Evolutionary conservation across 2,888 invertebrate species (phyloP).

Genomic region (Nomada flava): DNA sequence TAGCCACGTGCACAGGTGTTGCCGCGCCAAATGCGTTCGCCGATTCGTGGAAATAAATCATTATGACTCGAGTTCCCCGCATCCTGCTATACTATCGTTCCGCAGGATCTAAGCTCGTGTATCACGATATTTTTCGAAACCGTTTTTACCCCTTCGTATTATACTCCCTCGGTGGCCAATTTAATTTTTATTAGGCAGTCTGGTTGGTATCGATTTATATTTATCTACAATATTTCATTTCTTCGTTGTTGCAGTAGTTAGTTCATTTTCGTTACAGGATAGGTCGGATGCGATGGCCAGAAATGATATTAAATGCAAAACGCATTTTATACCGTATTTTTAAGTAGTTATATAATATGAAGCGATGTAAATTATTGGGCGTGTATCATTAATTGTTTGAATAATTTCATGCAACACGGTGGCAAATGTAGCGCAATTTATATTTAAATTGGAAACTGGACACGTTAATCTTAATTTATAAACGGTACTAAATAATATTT

Average conservation of each 20-base stretch:
- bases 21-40: constrained; percentile 50
- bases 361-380: too few species aligned
- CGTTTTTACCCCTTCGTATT: constrained; percentile 23
- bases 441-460: too few species aligned
- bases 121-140: constrained; percentile 34
- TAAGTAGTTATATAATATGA: too few species aligned
- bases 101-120: constrained; percentile 41
- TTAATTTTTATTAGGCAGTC: neutral
- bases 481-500: too few species aligned
- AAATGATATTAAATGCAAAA: too few species aligned
- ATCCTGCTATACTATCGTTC: constrained; percentile 41
- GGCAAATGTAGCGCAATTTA: too few species aligned
- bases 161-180: neutral
- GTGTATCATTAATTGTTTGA: too few species aligned
- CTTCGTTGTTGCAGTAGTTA: too few species aligned
- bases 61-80: constrained; percentile 41
- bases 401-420: too few species aligned
- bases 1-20: constrained; percentile 43
- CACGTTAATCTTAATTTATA: too few species aligned
- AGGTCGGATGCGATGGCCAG: neutral
- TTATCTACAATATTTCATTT: neutral
- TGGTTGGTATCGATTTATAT: neutral
- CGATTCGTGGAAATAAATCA: constrained; percentile 64
- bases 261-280: too few species aligned
- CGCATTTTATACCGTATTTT: too few species aligned